Evolutionary conservation across 2,888 invertebrate species (phyloP).

Genomic region (Drosophila emarginata): DNA sequence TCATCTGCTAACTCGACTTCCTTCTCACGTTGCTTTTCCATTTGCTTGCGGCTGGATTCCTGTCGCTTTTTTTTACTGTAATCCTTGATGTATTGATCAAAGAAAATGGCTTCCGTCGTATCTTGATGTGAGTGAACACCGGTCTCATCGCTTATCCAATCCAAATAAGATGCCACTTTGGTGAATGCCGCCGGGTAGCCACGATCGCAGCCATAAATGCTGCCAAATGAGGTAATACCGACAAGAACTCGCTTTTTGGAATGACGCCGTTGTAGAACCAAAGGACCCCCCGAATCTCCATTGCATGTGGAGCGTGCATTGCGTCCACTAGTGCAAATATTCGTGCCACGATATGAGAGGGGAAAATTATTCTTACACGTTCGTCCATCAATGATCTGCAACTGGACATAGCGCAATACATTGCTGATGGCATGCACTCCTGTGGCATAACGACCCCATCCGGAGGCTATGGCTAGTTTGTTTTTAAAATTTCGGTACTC

Average conservation of each 20-base stretch:
- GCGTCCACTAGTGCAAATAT: conserved; percentile 82
- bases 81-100: conserved; percentile 61
- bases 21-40: conserved; percentile 22
- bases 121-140: conserved; percentile 71
- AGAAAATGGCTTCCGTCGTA: conserved; percentile 67
- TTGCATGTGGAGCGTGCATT: conserved; percentile 82
- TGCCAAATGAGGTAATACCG: conserved; percentile 81
- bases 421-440: conserved; percentile 81
- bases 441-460: conserved; percentile 83
- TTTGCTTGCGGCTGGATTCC: conserved; percentile 41
- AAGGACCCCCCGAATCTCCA: conserved; percentile 82
- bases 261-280: conserved; percentile 75
- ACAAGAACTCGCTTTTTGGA: conserved; percentile 76
- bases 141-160: conserved; percentile 80
- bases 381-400: conserved; percentile 80
- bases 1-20: conserved; percentile 36
- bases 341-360: conserved; percentile 79
- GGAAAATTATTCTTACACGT: conserved; percentile 82
- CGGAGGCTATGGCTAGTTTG: conserved; percentile 81
- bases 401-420: conserved; percentile 81
- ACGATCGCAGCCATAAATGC: conserved; percentile 80
- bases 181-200: conserved; percentile 81
- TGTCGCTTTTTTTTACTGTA: conserved; percentile 45
- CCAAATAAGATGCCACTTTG: conserved; percentile 80
- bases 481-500: conserved; percentile 79